Evolutionary conservation across 2,113 vertebrate species (phyloP), one percentile per base, ranked within the genome.

Genomic region (Pantherophis guttatus): DNA sequence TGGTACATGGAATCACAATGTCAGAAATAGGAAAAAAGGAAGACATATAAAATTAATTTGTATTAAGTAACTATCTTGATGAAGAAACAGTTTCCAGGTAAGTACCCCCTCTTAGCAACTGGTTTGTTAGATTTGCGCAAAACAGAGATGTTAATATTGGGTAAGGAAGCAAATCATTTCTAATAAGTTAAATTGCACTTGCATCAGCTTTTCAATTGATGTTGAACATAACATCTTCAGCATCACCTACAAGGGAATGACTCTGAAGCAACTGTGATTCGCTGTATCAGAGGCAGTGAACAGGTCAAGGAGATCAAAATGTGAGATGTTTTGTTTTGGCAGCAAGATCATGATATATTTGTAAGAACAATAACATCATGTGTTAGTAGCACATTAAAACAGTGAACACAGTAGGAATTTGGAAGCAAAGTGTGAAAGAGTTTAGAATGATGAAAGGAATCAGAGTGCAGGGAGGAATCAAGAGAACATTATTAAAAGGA

Each of bases 41-140:
- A 57, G 90, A 57, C 24, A 75, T 88, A n/a, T 54, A 88, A 5
- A 86, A n/a, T 58, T 21, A 58, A 85, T 11, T 12, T 48, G 33
- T 62, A 48, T 48, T 53, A 33, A 86, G 58, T 93, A 90, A 93
- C 81, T 8, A 88, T 50, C 75, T 93, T 90, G 33, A 39, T 90
- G 88, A 90, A 86, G 65, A 70, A 62, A 62, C 0, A 26, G 65
- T 75, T 86, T 48, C 8, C 17, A 86, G 19, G 8, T 48, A 86
- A 86, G 10, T 24, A 86, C 21, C 4, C 23, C 4, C 13, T 70
- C 12, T 70, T 70, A 33, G 13, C 11, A 15, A 1, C 65, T 33
- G 29, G 29, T n/a, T 70, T 70, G 29, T 70, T 33, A 70, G 65
- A 5, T 6, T 70, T 70, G 5, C 5, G 12, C 62, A 65, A 65